Evolutionary conservation across 2,888 invertebrate genomes (phyloP).

Genomic region (Gasteruption jaculator): DNA sequence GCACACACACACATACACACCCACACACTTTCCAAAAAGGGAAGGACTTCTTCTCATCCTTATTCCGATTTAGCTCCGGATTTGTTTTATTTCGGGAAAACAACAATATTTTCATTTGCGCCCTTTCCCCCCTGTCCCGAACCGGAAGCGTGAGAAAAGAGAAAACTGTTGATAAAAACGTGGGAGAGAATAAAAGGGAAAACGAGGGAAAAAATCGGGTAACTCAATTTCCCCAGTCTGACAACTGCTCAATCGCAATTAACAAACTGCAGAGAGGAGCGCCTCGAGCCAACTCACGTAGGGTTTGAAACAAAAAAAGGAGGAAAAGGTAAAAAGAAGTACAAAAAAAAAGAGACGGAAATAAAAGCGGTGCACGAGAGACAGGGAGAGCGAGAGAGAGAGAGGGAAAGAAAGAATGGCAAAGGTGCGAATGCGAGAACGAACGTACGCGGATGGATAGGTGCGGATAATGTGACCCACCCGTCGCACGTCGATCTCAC

Average conservation of each 20-base stretch:
- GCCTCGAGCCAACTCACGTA: slow-evolving; percentile 27
- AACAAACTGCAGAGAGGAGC: slow-evolving; percentile 34
- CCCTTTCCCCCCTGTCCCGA: too few species aligned
- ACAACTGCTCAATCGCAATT: slow-evolving; percentile 42
- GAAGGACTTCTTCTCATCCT: too few species aligned
- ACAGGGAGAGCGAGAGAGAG: slow-evolving; percentile 15
- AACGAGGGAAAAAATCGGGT: slow-evolving; percentile 21
- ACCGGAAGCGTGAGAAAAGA: slow-evolving; percentile 2
- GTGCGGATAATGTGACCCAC: slow-evolving; percentile 27
- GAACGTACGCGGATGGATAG: slow-evolving; percentile 20
- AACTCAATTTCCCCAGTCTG: slow-evolving; percentile 38
- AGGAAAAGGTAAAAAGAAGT: slow-evolving; percentile 6
- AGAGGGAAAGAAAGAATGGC: slow-evolving; percentile 13
- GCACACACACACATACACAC: too few species aligned
- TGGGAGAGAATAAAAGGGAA: slow-evolving; percentile 13
- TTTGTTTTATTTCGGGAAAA: too few species aligned
- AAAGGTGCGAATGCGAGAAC: slow-evolving; percentile 6
- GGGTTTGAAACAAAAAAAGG: slow-evolving; percentile 17
- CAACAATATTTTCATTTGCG: too few species aligned
- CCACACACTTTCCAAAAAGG: too few species aligned
- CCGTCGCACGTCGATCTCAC: slow-evolving; percentile 22
- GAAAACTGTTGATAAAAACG: slow-evolving; percentile 16
- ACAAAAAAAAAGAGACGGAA: slow-evolving; percentile 11
- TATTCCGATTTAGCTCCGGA: too few species aligned
- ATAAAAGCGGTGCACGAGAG: slow-evolving; percentile 7